phyloP scores from a whole-genome alignment of 1,140 invertebrate genomes.

The Anoplolepis gracilipes region DNA sequence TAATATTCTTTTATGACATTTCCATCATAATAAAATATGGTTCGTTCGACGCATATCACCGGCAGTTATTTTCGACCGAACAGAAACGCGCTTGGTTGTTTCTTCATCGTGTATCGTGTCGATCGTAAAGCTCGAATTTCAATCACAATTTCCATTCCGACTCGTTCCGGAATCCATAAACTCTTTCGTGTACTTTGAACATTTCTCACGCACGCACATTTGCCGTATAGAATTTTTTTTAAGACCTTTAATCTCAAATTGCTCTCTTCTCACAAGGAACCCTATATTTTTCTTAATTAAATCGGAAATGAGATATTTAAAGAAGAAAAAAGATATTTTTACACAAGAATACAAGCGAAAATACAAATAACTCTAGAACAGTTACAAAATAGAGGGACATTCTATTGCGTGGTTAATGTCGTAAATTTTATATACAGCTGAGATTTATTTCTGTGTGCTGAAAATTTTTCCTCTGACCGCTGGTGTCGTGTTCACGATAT shows the following conservation, averaged over 20 bases:
- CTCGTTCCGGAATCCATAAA: conserved; percentile 51
- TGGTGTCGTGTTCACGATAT: neutral
- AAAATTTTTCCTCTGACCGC: neutral
- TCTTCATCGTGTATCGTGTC: conserved; percentile 14
- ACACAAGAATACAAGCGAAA: neutral
- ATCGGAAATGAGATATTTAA: neutral
- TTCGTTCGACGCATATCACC: conserved; percentile 7
- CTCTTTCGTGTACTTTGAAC: conserved; percentile 29
- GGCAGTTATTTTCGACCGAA: conserved; percentile 5
- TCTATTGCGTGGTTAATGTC: no score
- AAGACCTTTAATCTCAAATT: conserved; percentile 9
- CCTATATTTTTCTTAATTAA: neutral
- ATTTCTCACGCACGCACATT: conserved; percentile 47
- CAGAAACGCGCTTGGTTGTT: conserved; percentile 10
- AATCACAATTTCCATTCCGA: conserved; percentile 57
- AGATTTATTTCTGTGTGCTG: neutral
- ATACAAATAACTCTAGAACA: neutral
- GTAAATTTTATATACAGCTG: no score
- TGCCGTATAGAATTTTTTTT: conserved; percentile 1
- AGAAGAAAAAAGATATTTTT: neutral
- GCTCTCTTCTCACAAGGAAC: neutral
- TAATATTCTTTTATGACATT: conserved; percentile 31
- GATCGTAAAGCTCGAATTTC: conserved; percentile 65
- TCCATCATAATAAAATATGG: conserved; percentile 44
- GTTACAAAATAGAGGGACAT: neutral